phyloP scores from a whole-genome alignment of 2,113 vertebrate species.

The Crocuta crocuta region DNA sequence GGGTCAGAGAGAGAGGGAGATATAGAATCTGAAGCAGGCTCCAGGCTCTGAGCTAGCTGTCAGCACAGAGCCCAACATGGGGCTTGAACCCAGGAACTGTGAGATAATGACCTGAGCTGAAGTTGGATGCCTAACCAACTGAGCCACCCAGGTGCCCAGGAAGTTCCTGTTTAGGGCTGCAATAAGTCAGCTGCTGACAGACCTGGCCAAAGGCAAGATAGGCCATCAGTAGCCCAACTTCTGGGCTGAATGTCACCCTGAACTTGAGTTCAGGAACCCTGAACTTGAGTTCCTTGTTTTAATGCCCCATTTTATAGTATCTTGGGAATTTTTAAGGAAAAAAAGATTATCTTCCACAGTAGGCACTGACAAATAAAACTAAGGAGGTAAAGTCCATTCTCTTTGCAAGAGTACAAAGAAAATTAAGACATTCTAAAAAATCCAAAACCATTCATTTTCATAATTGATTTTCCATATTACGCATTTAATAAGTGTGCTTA shows the following conservation, averaged over 20 bases:
- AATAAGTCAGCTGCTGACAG: conserved; percentile 93
- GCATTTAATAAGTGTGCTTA: background rate
- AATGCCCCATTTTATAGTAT: background rate
- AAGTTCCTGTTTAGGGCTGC: conserved; percentile 92
- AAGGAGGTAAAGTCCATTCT: background rate
- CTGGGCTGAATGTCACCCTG: conserved; percentile 89
- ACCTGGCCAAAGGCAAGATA: conserved; percentile 95
- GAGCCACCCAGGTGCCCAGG: conserved; percentile 70
- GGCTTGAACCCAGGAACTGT: too few relatives aligned
- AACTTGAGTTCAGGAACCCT: conserved; percentile 80
- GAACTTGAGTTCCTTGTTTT: background rate
- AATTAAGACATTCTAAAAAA: conserved; percentile 39
- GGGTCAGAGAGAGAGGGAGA: too few relatives aligned
- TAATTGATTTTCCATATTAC: conserved; percentile 36
- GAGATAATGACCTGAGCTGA: too few relatives aligned
- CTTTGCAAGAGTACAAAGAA: conserved; percentile 20
- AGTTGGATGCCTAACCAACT: too few relatives aligned
- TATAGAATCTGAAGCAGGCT: too few relatives aligned
- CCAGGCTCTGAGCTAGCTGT: too few relatives aligned
- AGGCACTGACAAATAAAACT: conserved; percentile 24
- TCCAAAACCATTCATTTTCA: conserved; percentile 17
- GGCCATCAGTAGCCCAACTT: conserved; percentile 95
- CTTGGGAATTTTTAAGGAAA: background rate
- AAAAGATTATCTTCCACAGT: background rate
- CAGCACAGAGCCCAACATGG: too few relatives aligned